These are phyloP conservation scores for Porites australiensis DNA, from an alignment of 64 coral and sea anemone genomes.

Conservation along the genomic window DNA sequence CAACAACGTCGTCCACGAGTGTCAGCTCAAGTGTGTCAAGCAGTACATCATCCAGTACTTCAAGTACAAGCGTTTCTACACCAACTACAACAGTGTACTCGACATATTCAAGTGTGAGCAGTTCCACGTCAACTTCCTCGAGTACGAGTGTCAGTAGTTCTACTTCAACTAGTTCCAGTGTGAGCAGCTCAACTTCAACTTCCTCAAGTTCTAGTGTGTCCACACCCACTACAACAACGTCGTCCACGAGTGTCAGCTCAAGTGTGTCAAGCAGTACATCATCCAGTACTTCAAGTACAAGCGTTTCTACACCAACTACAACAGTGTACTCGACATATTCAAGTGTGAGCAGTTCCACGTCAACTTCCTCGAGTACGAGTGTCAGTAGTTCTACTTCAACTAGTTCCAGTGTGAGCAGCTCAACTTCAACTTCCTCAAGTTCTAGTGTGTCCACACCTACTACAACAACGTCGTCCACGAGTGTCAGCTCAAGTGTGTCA, in stretches of 20 bases:
- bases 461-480: not conserved
- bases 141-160: not conserved
- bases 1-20: conserved; percentile 16
- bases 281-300: not conserved
- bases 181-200: not conserved
- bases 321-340: not conserved
- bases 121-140: not conserved
- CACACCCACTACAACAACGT: conserved; percentile 20
- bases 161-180: not conserved
- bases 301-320: not conserved
- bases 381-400: not conserved
- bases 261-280: conserved; percentile 3
- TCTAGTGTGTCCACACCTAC: conserved; percentile 39
- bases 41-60: not conserved
- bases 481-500: not conserved
- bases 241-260: not conserved
- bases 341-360: not conserved
- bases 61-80: not conserved
- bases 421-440: conserved; percentile 21
- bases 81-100: conserved; percentile 27
- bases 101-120: not conserved
- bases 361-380: not conserved
- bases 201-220: not conserved
- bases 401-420: not conserved
- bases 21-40: conserved; percentile 1